phyloP scores from a whole-genome alignment of 2,888 invertebrate species.

The Drosophila mimica region DNA sequence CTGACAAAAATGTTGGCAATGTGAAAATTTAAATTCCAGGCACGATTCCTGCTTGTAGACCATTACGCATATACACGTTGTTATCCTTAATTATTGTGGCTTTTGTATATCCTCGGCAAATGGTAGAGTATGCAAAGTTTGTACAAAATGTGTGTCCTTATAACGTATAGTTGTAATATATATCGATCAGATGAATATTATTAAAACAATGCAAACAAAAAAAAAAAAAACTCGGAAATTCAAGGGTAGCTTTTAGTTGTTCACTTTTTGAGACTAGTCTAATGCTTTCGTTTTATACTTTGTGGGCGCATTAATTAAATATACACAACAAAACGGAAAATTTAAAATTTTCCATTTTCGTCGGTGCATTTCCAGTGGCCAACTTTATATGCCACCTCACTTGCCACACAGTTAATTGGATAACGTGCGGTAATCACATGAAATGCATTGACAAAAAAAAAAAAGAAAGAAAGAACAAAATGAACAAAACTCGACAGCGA shows the following conservation, averaged over 20 bases:
- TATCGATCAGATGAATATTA: not conserved
- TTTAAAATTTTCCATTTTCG: conserved; percentile 3
- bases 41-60: conserved; percentile 44
- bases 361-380: conserved; percentile 8
- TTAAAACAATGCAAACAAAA: not conserved
- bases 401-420: conserved; percentile 38
- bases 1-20: conserved; percentile 53
- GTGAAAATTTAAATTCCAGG: conserved; percentile 62
- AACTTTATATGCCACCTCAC: not conserved
- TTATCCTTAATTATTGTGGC: conserved; percentile 20
- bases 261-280: no score
- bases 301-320: conserved; percentile 68
- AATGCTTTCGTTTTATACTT: conserved; percentile 51
- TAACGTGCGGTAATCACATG: conserved; percentile 33
- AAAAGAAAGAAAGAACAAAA: not conserved
- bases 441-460: conserved; percentile 31
- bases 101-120: conserved; percentile 15
- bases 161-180: not conserved
- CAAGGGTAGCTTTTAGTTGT: not conserved
- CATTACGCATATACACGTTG: conserved; percentile 3
- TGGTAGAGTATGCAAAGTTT: not conserved
- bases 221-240: not conserved
- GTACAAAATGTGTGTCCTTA: not conserved
- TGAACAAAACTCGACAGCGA: conserved; percentile 11
- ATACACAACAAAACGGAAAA: not conserved